Evolutionary conservation across 2,113 vertebrate species (phyloP), one percentile per base, ranked within the genome.

Genomic region (Tichodroma muraria): DNA sequence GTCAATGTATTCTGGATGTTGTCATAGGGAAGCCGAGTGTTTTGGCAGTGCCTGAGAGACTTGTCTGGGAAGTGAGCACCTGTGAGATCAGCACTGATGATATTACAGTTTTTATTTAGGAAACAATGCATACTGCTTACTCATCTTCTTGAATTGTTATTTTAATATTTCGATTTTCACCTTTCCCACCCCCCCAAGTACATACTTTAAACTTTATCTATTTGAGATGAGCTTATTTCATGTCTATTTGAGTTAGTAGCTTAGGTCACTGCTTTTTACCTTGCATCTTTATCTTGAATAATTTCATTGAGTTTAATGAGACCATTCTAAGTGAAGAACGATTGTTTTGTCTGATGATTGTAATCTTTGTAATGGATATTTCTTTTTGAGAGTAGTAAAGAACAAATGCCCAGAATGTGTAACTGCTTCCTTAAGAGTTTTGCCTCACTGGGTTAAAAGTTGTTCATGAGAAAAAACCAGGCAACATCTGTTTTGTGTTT

Each of bases 401-500:
- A 81, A 61, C 52, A 73, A 85, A 80, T 61, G 30, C 30, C 56
- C 52, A 54, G 68, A 73, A 73, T 22, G 21, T 2, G 1, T 76
- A 87, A 50, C 38, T 72, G 49, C 56, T 91, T 94, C 66, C 71
- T 90, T 15, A 35, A 35, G 54, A 28, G 14, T 85, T 80, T 91
- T 85, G 25, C 83, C 22, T 68, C 45, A 3, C 38, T 87, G 54
- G 53, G 70, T 87, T 92, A 59, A 94, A 95, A 44, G 30, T 87
- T 2, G 2, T 57, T 87, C 19, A 33, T 17, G 50, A 56, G 56
- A 50, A 72, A 83, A 85, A 93, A 89, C 44, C 3, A 61, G 35
- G 45, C 66, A 82, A 77, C 85, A 89, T 94, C 84, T 89, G 81
- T 15, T 94, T 91, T 82, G 45, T 89, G 24, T 79, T 95, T 65